Base-by-base conservation (phyloP, 1,140 invertebrate genomes). In the Archivesica marissinica region DNA sequence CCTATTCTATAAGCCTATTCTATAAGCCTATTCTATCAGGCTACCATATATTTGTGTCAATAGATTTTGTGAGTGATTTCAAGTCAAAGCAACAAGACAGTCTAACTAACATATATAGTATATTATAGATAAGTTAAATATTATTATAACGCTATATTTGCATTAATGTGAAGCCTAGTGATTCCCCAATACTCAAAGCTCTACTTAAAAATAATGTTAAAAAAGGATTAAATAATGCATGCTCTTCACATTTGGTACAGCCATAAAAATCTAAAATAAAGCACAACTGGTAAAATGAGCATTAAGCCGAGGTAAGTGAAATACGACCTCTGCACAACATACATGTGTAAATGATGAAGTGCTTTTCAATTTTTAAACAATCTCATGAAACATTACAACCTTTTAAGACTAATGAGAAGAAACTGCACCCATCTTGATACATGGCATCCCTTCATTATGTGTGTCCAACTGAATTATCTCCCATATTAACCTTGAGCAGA, bases 241-340 rank as follows among this genome's bases (percentile, higher is more conserved):
- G 50, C 17, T 15, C 50, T n/a, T n/a, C 50, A 52, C 23, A 23
- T 7, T n/a, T 52, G 25, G 25, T 52, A 7, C 50, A 52, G 17
- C 23, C 17, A 2, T 23, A 52, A 52, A 52, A 7, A 4, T 7
- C 6, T n/a, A 35, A 64, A 64, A 64, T 64, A 64, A 64, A 64
- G 59, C 59, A 64, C 59, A 17, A 64, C 1, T 35, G 59, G 59
- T 64, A 33, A 64, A 0, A 64, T 64, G 59, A 64, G 59, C 59
- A 64, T 33, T 35, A n/a, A n/a, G n/a, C n/a, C n/a, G n/a, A n/a
- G n/a, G n/a, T n/a, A n/a, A n/a, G n/a, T n/a, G n/a, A n/a, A n/a
- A n/a, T n/a, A n/a, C n/a, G n/a, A n/a, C n/a, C n/a, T n/a, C n/a
- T 64, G 2, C n/a, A n/a, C 33, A n/a, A 52, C 20, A 52, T 17